Conservation (phyloP, 2,113 vertebrate species). For the Saccopteryx bilineata region DNA sequence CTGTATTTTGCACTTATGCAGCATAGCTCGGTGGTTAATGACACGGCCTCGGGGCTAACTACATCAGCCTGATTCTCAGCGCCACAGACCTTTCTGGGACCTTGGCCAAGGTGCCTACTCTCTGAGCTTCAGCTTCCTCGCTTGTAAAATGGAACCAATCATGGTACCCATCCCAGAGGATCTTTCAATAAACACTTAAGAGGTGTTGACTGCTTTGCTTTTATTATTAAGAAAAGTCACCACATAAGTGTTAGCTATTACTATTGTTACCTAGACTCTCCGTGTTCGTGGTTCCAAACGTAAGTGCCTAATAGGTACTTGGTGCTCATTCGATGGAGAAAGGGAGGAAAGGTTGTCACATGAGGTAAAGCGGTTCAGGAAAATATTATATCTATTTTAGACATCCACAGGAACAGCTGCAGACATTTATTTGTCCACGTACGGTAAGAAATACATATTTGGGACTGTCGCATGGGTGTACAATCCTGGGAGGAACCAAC, state of each 20-base stretch:
- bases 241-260: not conserved
- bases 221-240: constrained; percentile 48
- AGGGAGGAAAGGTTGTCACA: not conserved
- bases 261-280: not conserved
- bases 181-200: not conserved
- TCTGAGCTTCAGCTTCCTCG: not conserved
- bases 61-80: not conserved
- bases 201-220: not conserved
- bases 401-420: not conserved
- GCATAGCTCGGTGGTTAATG: not conserved
- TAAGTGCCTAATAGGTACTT: not conserved
- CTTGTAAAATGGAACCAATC: constrained; percentile 4
- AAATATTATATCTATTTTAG: not conserved
- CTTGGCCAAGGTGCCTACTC: not conserved
- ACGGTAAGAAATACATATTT: not conserved
- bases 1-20: not conserved
- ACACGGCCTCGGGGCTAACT: not conserved
- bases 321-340: not conserved
- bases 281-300: not conserved
- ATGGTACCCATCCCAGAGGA: not conserved
- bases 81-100: not conserved
- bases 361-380: constrained; percentile 15
- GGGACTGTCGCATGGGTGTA: not conserved
- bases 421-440: not conserved
- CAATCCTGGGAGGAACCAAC: not conserved